Percentiles rank a stretch among this genome's conserved stretches.
phyloP scores from a whole-genome alignment of 2,113 vertebrate genomes.

The Egretta garzetta region DNA sequence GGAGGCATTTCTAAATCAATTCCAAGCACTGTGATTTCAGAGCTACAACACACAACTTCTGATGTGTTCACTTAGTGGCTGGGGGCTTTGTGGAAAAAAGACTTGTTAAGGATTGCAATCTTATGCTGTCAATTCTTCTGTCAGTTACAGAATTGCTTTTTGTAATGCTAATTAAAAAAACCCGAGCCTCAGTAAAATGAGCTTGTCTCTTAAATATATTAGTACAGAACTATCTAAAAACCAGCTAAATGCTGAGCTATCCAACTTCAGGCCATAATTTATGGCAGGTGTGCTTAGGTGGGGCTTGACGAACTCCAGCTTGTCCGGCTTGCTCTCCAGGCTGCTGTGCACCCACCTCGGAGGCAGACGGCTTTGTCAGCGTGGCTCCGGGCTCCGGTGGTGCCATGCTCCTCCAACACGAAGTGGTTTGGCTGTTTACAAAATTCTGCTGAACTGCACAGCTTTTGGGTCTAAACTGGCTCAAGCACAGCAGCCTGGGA shows the following conservation, averaged over 20 bases:
- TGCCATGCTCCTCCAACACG: fast-evolving
- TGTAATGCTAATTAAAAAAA: background rate
- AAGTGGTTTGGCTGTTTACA: background rate
- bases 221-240: background rate
- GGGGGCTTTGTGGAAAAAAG: background rate
- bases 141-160: background rate
- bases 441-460: background rate
- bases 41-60: background rate
- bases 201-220: background rate
- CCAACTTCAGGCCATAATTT: background rate
- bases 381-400: fast-evolving
- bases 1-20: background rate
- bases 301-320: background rate
- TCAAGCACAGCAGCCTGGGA: background rate
- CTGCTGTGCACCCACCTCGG: background rate
- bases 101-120: background rate
- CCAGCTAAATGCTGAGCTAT: background rate
- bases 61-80: background rate
- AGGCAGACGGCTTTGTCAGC: background rate
- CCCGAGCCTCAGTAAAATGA: background rate
- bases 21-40: background rate
- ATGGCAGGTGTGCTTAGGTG: background rate
- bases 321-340: background rate
- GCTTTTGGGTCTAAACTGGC: background rate
- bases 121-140: background rate